phyloP scores from a whole-genome alignment of 2,888 invertebrate genomes.

The Sinotaia quadrata region DNA sequence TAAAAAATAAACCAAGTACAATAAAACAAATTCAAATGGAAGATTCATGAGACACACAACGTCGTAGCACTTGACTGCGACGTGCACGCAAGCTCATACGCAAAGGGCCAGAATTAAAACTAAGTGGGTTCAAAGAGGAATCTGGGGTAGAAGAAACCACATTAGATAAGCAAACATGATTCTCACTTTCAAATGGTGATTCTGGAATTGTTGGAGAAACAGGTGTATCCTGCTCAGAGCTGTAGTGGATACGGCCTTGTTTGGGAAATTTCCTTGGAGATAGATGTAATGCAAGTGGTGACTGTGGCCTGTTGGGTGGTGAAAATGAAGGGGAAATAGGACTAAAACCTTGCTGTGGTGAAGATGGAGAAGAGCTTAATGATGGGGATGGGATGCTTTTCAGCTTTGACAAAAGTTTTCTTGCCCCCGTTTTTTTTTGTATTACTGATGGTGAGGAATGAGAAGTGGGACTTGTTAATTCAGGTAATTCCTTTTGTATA shows the following conservation, averaged over 20 bases:
- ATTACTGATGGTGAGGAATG: slow-evolving; percentile 22
- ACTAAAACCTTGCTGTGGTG: slow-evolving; percentile 14
- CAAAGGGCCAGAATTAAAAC: slow-evolving; percentile 6
- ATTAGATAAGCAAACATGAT: neutral
- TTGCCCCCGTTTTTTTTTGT: slow-evolving; percentile 54
- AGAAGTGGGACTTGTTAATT: slow-evolving; percentile 38
- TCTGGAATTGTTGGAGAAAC: slow-evolving; percentile 42
- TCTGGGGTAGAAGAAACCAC: slow-evolving; percentile 7
- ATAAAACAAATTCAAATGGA: slow-evolving; percentile 2
- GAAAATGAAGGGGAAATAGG: slow-evolving; percentile 13
- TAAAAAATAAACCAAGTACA: no score
- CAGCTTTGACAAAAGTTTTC: slow-evolving; percentile 60
- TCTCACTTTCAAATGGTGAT: slow-evolving; percentile 36
- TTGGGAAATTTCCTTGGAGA: slow-evolving; percentile 42
- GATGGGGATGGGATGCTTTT: slow-evolving; percentile 47
- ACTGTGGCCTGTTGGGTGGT: slow-evolving; percentile 21
- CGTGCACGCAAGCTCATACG: neutral
- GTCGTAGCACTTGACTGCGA: slow-evolving; percentile 11
- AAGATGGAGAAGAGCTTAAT: slow-evolving; percentile 27
- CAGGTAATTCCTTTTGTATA: neutral
- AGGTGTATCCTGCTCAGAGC: slow-evolving; percentile 38
- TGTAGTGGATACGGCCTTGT: slow-evolving; percentile 21
- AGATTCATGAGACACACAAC: slow-evolving; percentile 16
- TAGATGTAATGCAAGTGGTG: slow-evolving; percentile 31
- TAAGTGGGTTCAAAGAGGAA: neutral